These are phyloP conservation scores for Numenius phaeopus DNA, from an alignment of 2,797 vertebrate genomes.

Conservation along the genomic window DNA sequence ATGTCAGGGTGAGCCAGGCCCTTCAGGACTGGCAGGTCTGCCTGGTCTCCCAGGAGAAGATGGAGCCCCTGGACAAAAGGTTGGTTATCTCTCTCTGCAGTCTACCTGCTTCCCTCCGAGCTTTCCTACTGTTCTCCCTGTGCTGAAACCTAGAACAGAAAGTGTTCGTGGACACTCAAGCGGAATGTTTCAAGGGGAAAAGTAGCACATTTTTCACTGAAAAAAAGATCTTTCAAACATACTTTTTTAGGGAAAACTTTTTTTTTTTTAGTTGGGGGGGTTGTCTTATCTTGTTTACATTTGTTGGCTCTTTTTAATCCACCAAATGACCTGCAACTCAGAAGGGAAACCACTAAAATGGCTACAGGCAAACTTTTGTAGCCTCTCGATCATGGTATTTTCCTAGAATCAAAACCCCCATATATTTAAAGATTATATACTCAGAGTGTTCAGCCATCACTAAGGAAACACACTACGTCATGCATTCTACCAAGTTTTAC, in stretches of 20 bases:
- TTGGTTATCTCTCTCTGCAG: slow-evolving; percentile 50
- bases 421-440: background rate
- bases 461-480: background rate
- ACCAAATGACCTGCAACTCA: background rate
- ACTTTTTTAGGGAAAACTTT: background rate
- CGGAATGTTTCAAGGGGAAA: background rate
- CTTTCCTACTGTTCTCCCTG: background rate
- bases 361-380: background rate
- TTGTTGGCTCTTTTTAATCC: background rate
- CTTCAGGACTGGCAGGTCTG: slow-evolving; percentile 86
- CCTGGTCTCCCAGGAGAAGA: slow-evolving; percentile 93
- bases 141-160: background rate
- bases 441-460: background rate
- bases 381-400: background rate
- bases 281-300: background rate
- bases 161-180: background rate
- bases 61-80: slow-evolving; percentile 92
- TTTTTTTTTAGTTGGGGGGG: background rate
- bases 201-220: background rate
- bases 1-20: slow-evolving; percentile 88
- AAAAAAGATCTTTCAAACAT: background rate
- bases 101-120: background rate
- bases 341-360: background rate
- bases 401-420: background rate
- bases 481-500: background rate